Evolutionary conservation across 2,113 vertebrate species (phyloP).

Genomic region (Ceyx margarethae): DNA sequence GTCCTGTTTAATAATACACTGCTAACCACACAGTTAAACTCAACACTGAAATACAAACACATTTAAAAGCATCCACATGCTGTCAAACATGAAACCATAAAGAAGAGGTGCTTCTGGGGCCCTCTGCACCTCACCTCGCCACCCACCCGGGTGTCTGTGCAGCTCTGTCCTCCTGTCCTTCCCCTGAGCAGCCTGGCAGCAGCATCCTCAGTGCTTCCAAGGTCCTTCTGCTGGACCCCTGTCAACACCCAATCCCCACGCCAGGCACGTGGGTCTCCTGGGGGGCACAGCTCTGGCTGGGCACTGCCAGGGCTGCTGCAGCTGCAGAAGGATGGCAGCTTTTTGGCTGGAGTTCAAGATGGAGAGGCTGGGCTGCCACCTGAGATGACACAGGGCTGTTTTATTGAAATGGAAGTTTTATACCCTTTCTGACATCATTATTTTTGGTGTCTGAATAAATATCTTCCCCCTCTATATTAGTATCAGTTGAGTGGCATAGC

Average conservation of each 20-base stretch:
- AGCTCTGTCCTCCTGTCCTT: background rate
- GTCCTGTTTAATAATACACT: conserved; percentile 23
- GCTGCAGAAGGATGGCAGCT: background rate
- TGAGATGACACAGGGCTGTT: background rate
- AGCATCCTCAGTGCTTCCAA: background rate
- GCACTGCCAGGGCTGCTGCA: background rate
- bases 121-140: too few species aligned
- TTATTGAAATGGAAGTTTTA: background rate
- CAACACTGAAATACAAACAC: conserved; percentile 8
- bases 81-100: background rate
- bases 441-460: background rate
- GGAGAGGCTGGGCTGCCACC: background rate
- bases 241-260: accelerated
- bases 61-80: background rate
- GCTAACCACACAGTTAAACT: conserved; percentile 24
- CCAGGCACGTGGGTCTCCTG: background rate
- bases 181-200: background rate
- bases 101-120: background rate
- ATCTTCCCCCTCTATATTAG: background rate
- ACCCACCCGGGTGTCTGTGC: background rate
- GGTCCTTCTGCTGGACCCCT: background rate
- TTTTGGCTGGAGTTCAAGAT: background rate
- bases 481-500: background rate
- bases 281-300: accelerated
- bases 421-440: background rate